Evolutionary conservation across 2,797 vertebrate genomes (phyloP).

Genomic region (Pyrocephalus nanus): DNA sequence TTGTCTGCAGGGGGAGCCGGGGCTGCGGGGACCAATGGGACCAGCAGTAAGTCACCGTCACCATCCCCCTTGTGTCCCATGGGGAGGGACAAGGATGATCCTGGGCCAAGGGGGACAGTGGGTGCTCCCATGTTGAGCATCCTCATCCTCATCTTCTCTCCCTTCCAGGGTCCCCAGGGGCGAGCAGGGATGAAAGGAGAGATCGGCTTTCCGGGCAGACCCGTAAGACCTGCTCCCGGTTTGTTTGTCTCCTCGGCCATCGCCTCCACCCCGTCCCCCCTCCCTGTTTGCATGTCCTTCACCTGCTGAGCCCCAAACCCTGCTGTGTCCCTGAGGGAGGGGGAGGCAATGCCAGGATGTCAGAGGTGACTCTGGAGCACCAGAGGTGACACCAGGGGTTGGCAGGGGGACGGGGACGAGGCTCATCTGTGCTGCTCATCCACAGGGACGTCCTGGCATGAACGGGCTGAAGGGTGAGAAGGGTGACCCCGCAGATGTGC

Average conservation of each 20-base stretch:
- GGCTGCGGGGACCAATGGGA: slow-evolving; percentile 64
- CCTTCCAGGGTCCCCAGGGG: slow-evolving; percentile 72
- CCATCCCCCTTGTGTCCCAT: fast-evolving
- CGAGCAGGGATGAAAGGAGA: slow-evolving; percentile 88
- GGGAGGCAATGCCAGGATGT: background rate
- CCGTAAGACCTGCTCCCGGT: slow-evolving; percentile 80
- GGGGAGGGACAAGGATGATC: fast-evolving
- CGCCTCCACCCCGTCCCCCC: fast-evolving
- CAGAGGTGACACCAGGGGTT: background rate
- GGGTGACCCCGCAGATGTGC: slow-evolving; percentile 79
- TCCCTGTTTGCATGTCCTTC: fast-evolving
- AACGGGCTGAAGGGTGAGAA: slow-evolving; percentile 95
- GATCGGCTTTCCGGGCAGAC: slow-evolving; percentile 95
- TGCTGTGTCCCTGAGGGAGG: fast-evolving
- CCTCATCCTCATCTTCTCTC: background rate
- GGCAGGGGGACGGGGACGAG: fast-evolving
- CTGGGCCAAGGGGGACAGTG: background rate
- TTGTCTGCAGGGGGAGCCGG: slow-evolving; percentile 69
- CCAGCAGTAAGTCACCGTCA: slow-evolving; percentile 39
- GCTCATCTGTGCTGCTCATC: background rate
- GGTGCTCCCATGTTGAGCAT: background rate
- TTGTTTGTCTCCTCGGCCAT: background rate
- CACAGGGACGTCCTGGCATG: slow-evolving; percentile 91
- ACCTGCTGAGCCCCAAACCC: background rate
- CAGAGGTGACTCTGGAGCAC: background rate